These are phyloP conservation scores for Polyommatus iphigenia DNA, from an alignment of 2,888 invertebrate genomes.

Conservation along the genomic window DNA sequence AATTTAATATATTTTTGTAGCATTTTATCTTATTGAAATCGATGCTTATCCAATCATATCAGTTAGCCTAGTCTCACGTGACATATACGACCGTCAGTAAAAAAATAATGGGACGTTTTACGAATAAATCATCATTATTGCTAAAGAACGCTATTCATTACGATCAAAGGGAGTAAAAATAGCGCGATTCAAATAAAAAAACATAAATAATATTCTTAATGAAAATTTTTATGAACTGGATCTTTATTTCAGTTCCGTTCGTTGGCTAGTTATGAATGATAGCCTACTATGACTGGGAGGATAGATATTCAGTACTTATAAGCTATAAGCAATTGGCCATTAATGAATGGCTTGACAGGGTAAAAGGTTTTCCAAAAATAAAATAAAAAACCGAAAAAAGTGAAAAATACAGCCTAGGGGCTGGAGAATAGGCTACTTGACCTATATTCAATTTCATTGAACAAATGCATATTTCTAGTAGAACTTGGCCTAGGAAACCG, in stretches of 20 bases:
- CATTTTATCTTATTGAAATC: not conserved
- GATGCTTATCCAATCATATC: not conserved
- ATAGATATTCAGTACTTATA: not conserved
- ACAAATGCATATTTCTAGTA: too few relatives aligned
- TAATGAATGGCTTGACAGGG: too few relatives aligned
- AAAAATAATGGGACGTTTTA: not conserved
- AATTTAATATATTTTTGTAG: not conserved
- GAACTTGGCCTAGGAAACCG: too few relatives aligned
- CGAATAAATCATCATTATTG: conserved; percentile 10
- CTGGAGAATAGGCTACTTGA: too few relatives aligned
- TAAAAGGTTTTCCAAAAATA: too few relatives aligned
- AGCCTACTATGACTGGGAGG: not conserved
- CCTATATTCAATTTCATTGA: too few relatives aligned
- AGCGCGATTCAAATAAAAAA: conserved; percentile 7
- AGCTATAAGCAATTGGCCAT: too few relatives aligned
- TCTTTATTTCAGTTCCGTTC: conserved; percentile 9
- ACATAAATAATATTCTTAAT: conserved; percentile 15
- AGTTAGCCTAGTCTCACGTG: not conserved
- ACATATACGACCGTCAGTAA: not conserved
- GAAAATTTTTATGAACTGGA: conserved; percentile 20
- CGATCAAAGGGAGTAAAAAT: conserved; percentile 18
- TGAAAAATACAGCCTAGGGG: too few relatives aligned
- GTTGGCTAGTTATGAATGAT: not conserved
- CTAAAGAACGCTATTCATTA: conserved; percentile 12
- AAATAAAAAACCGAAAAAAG: too few relatives aligned